phyloP scores from a whole-genome alignment of 1,140 invertebrate species.

The Drosophila orena region DNA sequence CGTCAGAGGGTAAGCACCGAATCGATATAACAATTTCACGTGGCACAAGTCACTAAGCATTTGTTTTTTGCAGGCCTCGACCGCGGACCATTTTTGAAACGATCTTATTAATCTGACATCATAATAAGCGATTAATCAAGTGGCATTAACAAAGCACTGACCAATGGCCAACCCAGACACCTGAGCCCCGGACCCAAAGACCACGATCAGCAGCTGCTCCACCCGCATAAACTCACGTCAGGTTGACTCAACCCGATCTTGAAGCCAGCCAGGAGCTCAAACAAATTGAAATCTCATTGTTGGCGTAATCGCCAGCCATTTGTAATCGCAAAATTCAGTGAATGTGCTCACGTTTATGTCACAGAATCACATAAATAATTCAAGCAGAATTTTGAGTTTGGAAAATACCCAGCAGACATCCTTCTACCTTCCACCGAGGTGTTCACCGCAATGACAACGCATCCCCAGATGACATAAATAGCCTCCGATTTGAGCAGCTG shows the following conservation, averaged over 20 bases:
- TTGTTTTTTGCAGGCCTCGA: slow-evolving; percentile 40
- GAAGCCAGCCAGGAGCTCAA: slow-evolving; percentile 47
- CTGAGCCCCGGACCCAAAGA: slow-evolving; percentile 53
- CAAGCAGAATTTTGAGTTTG: slow-evolving; percentile 31
- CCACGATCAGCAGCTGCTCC: slow-evolving; percentile 62
- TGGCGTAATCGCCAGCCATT: slow-evolving; percentile 69
- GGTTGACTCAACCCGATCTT: slow-evolving; percentile 26
- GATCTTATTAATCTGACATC: slow-evolving; percentile 85
- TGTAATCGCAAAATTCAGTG: slow-evolving; percentile 57
- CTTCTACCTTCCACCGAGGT: slow-evolving; percentile 19
- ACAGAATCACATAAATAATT: slow-evolving; percentile 69
- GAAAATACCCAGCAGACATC: slow-evolving; percentile 20
- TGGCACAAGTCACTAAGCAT: slow-evolving; percentile 22
- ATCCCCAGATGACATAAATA: slow-evolving; percentile 49
- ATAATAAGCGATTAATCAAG: slow-evolving; percentile 82
- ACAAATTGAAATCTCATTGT: slow-evolving; percentile 83
- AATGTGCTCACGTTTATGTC: slow-evolving; percentile 80
- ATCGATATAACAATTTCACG: slow-evolving; percentile 30
- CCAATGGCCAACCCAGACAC: slow-evolving; percentile 64
- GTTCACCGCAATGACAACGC: slow-evolving; percentile 15
- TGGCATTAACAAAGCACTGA: slow-evolving; percentile 74
- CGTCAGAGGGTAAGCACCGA: slow-evolving; percentile 37
- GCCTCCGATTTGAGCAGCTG: slow-evolving; percentile 68
- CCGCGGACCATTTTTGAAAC: slow-evolving; percentile 67
- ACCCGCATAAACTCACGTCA: slow-evolving; percentile 35